phyloP scores from a whole-genome alignment of 2,888 invertebrate species.

The Eustalomyia histrio region DNA sequence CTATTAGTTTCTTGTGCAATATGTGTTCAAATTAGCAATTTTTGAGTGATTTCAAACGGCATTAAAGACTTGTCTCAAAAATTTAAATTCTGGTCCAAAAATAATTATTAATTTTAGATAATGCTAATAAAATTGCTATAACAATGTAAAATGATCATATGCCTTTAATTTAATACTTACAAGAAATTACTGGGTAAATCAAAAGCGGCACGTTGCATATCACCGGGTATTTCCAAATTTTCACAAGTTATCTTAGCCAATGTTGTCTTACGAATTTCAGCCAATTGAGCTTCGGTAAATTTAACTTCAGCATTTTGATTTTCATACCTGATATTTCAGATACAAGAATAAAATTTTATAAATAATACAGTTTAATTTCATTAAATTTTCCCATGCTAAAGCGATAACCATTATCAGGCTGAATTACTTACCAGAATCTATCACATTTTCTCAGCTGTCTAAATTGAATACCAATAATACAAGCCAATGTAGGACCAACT shows the following conservation, averaged over 20 bases:
- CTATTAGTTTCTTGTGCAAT: no score
- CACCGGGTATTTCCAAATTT: slow-evolving; percentile 90
- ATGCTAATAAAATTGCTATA: no score
- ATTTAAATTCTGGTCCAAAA: no score
- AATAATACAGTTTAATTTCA: no score
- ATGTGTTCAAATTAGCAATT: no score
- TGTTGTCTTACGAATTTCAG: slow-evolving; percentile 92
- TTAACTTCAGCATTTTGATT: slow-evolving; percentile 88
- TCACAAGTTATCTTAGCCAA: slow-evolving; percentile 93
- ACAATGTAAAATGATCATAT: no score
- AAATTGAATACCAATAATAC: slow-evolving; percentile 97
- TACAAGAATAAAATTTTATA: no score
- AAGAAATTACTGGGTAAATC: slow-evolving; percentile 94
- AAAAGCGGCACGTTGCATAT: slow-evolving; percentile 93
- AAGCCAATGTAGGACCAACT: slow-evolving; percentile 96
- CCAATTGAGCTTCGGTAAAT: slow-evolving; percentile 92
- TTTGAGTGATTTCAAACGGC: no score
- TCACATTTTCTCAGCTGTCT: slow-evolving; percentile 94
- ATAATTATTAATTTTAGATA: no score
- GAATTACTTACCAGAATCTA: slow-evolving; percentile 86
- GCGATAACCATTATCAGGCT: not conserved
- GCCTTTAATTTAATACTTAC: slow-evolving; percentile 80
- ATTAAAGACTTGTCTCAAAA: no score
- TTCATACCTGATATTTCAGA: slow-evolving; percentile 85
- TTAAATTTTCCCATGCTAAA: no score